Base-by-base conservation (phyloP, 2,888 invertebrate species). In the Pterobdella sp. region DNA sequence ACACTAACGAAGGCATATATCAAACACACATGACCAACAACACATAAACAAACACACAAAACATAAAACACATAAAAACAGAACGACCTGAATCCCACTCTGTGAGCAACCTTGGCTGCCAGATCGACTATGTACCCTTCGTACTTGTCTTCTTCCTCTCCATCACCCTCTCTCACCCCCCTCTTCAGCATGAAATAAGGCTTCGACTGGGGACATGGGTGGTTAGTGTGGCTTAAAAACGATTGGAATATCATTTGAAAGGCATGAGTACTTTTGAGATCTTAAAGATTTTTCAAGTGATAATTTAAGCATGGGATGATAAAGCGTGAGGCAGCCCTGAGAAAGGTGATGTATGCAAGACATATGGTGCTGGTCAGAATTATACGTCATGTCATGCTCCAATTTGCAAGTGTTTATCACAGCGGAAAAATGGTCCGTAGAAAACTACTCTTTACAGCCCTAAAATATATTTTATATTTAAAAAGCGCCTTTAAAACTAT, bases 61-160 rank as follows among this genome's bases (percentile, higher is more conserved):
- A n/a, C n/a, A n/a, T n/a, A n/a, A n/a, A n/a, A n/a, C n/a, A n/a
- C n/a, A n/a, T n/a, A n/a, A n/a, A n/a, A n/a, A n/a, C n/a, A n/a
- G 22, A 36, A 82, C 81, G 77, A 84, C 84, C n/a, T 56, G 60
- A 56, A 56, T 10, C 81, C 79, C 22, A 83, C 81, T 73, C 80
- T 78, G 56, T 78, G 74, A 0, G 83, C 80, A 31, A 85, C 80
- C 66, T 80, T 79, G 66, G 79, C 76, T 10, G 84, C 81, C 10
- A 85, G 77, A 77, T 86, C 85, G n/a, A 83, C 81, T 76, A 84
- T 85, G 79, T 82, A 86, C 10, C 84, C 85, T 74, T 84, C 81
- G 77, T 84, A 84, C 81, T 93, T 92, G 80, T 93, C 92, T 73
- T 93, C 90, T 1, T 93, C 93, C 1, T 79, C 79, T 42, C 75